Evolutionary conservation across 2,113 vertebrate species (phyloP).

Genomic region (Orientallactaga bullata): DNA sequence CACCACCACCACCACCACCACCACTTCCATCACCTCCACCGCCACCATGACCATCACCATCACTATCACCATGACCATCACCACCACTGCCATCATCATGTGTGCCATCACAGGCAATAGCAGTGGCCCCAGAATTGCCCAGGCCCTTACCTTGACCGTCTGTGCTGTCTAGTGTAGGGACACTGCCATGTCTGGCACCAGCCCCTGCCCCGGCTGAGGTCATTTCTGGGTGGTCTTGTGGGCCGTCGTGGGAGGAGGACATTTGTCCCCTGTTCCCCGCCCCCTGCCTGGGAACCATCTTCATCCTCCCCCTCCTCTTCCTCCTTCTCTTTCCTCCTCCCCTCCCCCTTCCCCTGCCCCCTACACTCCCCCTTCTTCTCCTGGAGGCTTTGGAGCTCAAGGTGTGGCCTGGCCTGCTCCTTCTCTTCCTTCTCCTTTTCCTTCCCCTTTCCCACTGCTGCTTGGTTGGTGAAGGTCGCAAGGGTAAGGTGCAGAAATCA

Average conservation of each 20-base stretch:
- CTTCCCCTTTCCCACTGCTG: neutral
- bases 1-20: no score
- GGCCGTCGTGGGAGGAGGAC: conserved; percentile 63
- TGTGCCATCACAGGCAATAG: no score
- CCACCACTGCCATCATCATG: no score
- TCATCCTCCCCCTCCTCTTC: conserved; percentile 60
- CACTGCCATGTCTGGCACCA: neutral
- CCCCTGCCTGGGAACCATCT: neutral
- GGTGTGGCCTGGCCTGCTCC: no score
- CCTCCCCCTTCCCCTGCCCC: no score
- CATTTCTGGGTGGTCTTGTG: conserved; percentile 76
- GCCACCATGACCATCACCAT: no score
- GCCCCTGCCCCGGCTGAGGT: conserved; percentile 64
- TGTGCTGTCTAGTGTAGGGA: neutral
- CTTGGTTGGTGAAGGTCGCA: neutral
- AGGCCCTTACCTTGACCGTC: neutral
- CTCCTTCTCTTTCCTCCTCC: no score
- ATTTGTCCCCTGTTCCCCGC: no score
- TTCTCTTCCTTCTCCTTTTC: no score
- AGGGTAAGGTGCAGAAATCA: fast-evolving
- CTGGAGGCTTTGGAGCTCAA: no score
- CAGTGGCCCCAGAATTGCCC: conserved; percentile 53
- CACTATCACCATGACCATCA: no score
- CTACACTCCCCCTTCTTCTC: neutral
- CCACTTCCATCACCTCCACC: no score